Evolutionary conservation across 2,888 invertebrate genomes (phyloP), one percentile per base, ranked within the genome.

Genomic region (Drosophila nr. perissopoda): DNA sequence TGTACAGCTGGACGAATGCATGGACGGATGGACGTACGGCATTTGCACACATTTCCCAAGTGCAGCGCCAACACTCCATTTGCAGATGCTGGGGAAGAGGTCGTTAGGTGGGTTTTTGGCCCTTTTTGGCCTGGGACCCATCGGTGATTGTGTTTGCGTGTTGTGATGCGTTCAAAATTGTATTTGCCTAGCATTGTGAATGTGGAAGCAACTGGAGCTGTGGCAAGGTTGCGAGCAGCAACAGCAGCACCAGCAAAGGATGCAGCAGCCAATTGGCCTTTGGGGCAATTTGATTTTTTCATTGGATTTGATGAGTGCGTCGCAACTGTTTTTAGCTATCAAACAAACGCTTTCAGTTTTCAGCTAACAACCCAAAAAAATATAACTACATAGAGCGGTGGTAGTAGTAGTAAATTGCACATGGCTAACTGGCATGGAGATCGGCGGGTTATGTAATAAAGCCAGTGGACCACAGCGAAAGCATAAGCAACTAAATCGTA

Each of bases 111-210:
- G 7, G 16, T 4, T 46, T 46, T 34, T 25, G 57, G 34, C 53
- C 67, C 67, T 57, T 21, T 38, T 27, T 38, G 27, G 38, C n/a
- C 29, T 29, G 56, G 57, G 29, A 31, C 71, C 70, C 71, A 64
- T 73, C 67, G 76, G 83, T 88, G 90, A 88, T 88, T 86, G 86
- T 88, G 89, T 86, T 90, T 90, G 89, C 90, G 88, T 90, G 90
- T 90, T 86, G 90, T 82, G 90, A 88, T 86, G 90, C 85, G 85
- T 84, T 88, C 85, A 85, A 85, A 85, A 85, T 85, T 85, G 85
- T 85, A 85, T 85, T 85, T 85, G 90, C 87, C 79, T 89, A 86
- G 84, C 69, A 86, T 79, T 88, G 83, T 85, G 69, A 63, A 56
- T 62, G 36, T 76, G 73, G 29, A 34, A n/a, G 38, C 56, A 56